Percentiles rank a stretch among this genome's conserved stretches.
These are phyloP conservation scores for Sarcophilus harrisii DNA, from an alignment of 2,797 vertebrate species.

Conservation along the genomic window DNA sequence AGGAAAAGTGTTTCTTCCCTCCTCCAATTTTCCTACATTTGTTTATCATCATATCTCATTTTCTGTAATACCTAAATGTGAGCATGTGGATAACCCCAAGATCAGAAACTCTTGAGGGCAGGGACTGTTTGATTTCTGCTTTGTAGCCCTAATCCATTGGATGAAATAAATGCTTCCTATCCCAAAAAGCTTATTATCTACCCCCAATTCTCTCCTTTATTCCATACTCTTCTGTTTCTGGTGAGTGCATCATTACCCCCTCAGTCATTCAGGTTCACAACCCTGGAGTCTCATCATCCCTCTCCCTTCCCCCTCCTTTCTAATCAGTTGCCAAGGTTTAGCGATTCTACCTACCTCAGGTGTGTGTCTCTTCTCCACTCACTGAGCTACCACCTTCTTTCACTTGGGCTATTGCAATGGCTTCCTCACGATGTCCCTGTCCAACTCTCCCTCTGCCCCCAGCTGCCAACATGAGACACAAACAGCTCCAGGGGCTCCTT, in stretches of 20 bases:
- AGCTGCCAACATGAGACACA: not conserved
- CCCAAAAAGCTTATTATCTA: not conserved
- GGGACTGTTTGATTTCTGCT: not conserved
- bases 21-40: not conserved
- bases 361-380: not conserved
- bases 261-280: not conserved
- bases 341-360: not conserved
- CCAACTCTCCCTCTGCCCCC: not conserved
- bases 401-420: too few relatives aligned
- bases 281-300: not conserved
- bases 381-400: not conserved
- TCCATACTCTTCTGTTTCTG: not conserved
- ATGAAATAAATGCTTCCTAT: not conserved
- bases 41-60: not conserved
- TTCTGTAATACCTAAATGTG: not conserved
- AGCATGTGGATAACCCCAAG: too few relatives aligned
- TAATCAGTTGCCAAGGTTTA: too few relatives aligned
- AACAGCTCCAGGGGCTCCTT: too few relatives aligned
- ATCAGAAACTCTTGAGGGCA: not conserved
- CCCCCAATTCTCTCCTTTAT: not conserved
- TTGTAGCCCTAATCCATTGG: not conserved
- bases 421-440: too few relatives aligned
- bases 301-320: not conserved
- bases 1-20: not conserved
- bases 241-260: not conserved